Percentiles rank a stretch among this genome's conserved stretches.
These are phyloP conservation scores for Ophion costatus DNA, from an alignment of 2,888 invertebrate genomes.

Conservation along the genomic window DNA sequence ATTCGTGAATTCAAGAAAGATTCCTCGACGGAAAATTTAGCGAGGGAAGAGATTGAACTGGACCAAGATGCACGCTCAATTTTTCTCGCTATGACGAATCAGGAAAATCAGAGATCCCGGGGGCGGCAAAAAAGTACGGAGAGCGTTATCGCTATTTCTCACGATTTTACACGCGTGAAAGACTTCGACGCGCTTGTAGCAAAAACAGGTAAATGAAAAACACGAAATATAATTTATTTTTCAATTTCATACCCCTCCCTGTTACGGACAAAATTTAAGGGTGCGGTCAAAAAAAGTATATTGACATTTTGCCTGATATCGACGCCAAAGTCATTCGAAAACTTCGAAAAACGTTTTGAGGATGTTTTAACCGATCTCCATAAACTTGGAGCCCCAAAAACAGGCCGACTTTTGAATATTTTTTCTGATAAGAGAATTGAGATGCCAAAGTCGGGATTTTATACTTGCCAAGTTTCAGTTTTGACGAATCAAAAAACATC, in stretches of 20 bases:
- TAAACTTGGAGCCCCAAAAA: no score
- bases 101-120: constrained; percentile 65
- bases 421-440: no score
- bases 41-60: constrained; percentile 72
- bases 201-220: constrained; percentile 75
- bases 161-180: constrained; percentile 70
- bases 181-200: constrained; percentile 77
- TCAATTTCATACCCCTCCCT: background rate
- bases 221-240: background rate
- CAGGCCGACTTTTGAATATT: no score
- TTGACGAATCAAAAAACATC: no score
- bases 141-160: constrained; percentile 29
- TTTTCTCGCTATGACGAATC: constrained; percentile 70
- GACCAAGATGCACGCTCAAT: constrained; percentile 73
- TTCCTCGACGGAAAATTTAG: constrained; percentile 68
- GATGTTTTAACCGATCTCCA: no score
- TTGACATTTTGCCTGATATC: no score
- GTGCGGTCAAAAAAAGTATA: no score
- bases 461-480: no score
- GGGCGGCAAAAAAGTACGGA: constrained; percentile 50
- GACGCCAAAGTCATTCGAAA: no score
- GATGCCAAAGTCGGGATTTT: no score
- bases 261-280: no score
- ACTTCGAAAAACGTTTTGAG: no score
- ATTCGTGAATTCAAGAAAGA: constrained; percentile 76